Base-by-base conservation (phyloP, 2,113 vertebrate species). In the Mugil cephalus region DNA sequence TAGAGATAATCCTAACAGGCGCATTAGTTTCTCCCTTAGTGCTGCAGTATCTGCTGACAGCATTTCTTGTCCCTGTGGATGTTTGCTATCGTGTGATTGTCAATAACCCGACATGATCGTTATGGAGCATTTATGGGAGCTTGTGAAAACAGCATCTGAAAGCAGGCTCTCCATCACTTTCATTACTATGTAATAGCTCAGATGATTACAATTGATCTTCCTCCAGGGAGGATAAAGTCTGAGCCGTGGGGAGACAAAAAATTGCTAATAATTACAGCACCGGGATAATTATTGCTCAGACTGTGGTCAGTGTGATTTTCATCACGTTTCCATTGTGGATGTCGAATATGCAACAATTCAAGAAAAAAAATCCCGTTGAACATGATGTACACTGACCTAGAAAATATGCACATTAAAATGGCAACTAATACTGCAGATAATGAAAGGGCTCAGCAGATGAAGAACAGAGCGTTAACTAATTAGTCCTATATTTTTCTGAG, bases 121-220 rank as follows among this genome's bases (percentile, higher is more conserved):
- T 69, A 55, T 79, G 53, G 24, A 81, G 61, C 67, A 62, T 74
- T 79, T 72, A 83, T 56, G 69, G 36, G 40, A 36, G 48, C 56
- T 39, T 73, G 54, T 68, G 68, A 78, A 80, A 77, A 75, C 47
- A 69, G 66, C 51, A 58, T 71, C 36, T 77, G 38, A 74, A 60
- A 86, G 40, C 17, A 36, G 56, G 50, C 17, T 15, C 74, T 79
- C 52, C 46, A 83, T 77, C 65, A 85, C 21, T 67, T 69, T 81
- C 42, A 85, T 77, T 66, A 38, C 70, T 30, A 61, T 48, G 30
- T 30, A 46, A 71, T 45, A 42, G 40, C 63, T 80, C 67, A 59
- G 58, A 74, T 87, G 84, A 88, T 90, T 84, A 77, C 77, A 79
- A 83, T 79, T 88, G 84, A 88, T 88, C 74, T 47, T 74, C 24